Evolutionary conservation across 2,797 vertebrate genomes (phyloP), one percentile per base, ranked within the genome.

Genomic region (Basileuterus tristriatus): DNA sequence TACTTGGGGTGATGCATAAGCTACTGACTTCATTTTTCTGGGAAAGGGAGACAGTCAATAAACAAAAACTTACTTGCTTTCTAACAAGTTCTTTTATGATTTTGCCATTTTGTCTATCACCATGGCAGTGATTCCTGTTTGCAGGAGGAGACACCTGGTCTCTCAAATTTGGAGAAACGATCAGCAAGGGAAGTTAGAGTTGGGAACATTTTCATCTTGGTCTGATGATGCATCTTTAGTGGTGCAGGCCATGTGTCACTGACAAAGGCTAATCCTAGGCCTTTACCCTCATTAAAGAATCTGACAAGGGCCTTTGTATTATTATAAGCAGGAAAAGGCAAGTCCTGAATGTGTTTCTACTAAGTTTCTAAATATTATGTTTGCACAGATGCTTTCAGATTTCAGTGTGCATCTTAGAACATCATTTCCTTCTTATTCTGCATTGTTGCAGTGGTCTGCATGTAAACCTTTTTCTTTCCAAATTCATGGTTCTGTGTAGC

Each of bases 401-500:
- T 49, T 74, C 14, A 9, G 15, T 49, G 36, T 56, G 36, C 16
- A 6, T 65, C 52, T 58, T 55, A 41, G 16, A 67, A 36, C 23
- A 34, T 8, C 30, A 6, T 60, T 85, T 80, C 11, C 14, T 47
- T 79, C 32, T 50, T 86, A 9, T 2, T 86, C 17, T 12, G 8
- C 14, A 67, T 80, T 11, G 70, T 2, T n/a, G n/a, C 8, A 8
- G 6, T 53, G 30, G 24, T 89, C 34, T 65, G 32, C 12, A 9
- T 36, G 15, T 55, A 20, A 70, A 63, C n/a, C 34, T 74, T 39
- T 59, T 36, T 32, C 24, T 90, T 89, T 37, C 20, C 10, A 24
- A 29, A 23, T 36, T 78, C 4, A 2, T 19, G 55, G 37, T 62
- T 22, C 9, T 0, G 0, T 39, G 24, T 39, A n/a, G 60, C 14